Conservation (phyloP, 2,113 vertebrate species). For the Copsychus sechellarum region DNA sequence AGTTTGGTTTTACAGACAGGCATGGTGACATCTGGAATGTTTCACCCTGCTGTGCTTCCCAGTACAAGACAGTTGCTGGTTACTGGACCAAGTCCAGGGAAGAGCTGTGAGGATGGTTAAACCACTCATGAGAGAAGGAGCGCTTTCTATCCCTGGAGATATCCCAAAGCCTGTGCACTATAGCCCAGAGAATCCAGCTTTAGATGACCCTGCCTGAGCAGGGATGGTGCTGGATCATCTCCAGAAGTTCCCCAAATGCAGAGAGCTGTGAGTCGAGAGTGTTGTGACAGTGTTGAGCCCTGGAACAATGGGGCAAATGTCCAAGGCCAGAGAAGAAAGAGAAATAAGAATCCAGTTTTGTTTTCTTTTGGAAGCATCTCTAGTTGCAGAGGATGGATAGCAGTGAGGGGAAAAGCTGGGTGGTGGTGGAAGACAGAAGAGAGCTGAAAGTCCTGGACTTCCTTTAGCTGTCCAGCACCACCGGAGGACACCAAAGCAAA, state of each 20-base stretch:
- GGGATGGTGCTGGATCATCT: background rate
- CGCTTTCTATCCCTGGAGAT: background rate
- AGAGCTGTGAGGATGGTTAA: background rate
- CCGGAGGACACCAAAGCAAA: background rate
- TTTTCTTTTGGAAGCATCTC: background rate
- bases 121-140: background rate
- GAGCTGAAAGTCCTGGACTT: background rate
- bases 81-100: accelerated
- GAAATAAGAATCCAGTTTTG: background rate
- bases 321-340: background rate
- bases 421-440: background rate
- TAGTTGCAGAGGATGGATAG: background rate
- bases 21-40: accelerated
- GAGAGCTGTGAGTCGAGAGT: background rate
- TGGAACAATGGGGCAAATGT: background rate
- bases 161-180: background rate
- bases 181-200: background rate
- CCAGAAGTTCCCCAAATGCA: background rate
- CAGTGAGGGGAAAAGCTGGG: background rate
- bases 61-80: background rate
- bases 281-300: accelerated
- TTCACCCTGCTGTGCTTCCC: background rate
- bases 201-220: background rate
- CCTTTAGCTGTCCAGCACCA: background rate
- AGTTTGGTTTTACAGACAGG: background rate